Base-by-base conservation (phyloP, 1,140 invertebrate genomes). In the Orius laevigatus region DNA sequence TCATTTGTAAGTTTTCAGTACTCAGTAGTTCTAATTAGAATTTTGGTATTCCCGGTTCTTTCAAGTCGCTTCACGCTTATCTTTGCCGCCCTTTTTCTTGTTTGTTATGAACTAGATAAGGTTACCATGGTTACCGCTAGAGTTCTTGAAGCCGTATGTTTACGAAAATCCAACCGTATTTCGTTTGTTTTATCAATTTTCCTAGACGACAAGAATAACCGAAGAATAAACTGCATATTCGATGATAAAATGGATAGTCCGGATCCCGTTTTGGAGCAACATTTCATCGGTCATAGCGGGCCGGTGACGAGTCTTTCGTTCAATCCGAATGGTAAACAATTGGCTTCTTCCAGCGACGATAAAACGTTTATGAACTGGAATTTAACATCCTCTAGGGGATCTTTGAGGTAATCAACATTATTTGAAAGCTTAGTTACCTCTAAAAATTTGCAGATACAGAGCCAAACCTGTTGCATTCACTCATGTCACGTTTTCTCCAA, bases 251-350 rank as follows among this genome's bases (percentile, higher is more conserved):
- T 38, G 32, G 42, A 45, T 35, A n/a, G 33, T 5, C 20, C 43
- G 31, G 32, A 45, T 10, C 50, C 45, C 6, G 10, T 12, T 1
- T 31, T 51, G 16, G 32, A 46, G 10, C 43, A 51, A 11, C 39
- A 51, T 47, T 51, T 51, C 46, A 44, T 55, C n/a, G 63, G 62
- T 58, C 63, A 65, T 44, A 58, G 54, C 58, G 69, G 70, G 61
- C 60, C 66, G 9, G 66, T 75, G 3, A 63, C 63, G 50, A 70
- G 67, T 48, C 72, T 88, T 1, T 69, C 73, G 49, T 93, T 86
- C 69, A 80, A 84, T 9, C 80, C 84, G 39, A 75, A 78, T 46
- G 86, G 82, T 1, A 76, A 81, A 61, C 66, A 86, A 15, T 72
- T 93, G 55, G 85, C 85, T 2, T 86, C 86, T 19, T 75, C 75